Evolutionary conservation across 2,888 invertebrate genomes (phyloP).

Genomic region (Lagria hirta): DNA sequence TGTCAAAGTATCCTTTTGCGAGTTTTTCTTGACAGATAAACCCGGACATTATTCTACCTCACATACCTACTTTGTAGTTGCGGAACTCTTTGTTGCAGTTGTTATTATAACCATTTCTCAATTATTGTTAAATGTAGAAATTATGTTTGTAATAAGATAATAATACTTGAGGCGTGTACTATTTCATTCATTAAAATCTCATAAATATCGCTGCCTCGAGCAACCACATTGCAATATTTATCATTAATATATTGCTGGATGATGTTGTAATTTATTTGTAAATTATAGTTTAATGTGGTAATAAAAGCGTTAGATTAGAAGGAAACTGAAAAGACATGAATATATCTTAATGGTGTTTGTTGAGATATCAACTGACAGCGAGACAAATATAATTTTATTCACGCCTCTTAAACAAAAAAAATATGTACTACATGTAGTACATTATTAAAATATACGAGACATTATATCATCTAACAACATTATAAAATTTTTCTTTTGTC

Average conservation of each 20-base stretch:
- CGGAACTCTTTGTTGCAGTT: too few species aligned
- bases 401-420: too few species aligned
- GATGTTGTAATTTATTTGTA: constrained; percentile 23
- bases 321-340: constrained; percentile 9
- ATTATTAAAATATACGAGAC: too few species aligned
- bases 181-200: constrained; percentile 26
- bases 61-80: too few species aligned
- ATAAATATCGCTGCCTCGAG: constrained; percentile 16
- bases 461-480: too few species aligned
- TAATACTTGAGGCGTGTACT: constrained; percentile 16
- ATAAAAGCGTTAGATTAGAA: constrained; percentile 12
- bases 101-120: too few species aligned
- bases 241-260: constrained; percentile 19
- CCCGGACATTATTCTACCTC: too few species aligned
- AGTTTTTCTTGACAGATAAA: too few species aligned
- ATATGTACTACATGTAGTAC: too few species aligned
- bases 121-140: constrained; percentile 9
- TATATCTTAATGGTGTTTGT: constrained; percentile 10
- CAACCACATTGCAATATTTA: constrained; percentile 13
- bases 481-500: too few species aligned
- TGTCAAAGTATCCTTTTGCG: too few species aligned
- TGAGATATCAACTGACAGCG: constrained; percentile 15
- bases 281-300: constrained; percentile 16
- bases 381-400: too few species aligned
- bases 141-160: constrained; percentile 12